A percentile compares a stretch with the other conserved stretches of the same genome.
Evolutionary conservation across 2,888 invertebrate genomes (phyloP).

Genomic region (Hydropsyche betteni): DNA sequence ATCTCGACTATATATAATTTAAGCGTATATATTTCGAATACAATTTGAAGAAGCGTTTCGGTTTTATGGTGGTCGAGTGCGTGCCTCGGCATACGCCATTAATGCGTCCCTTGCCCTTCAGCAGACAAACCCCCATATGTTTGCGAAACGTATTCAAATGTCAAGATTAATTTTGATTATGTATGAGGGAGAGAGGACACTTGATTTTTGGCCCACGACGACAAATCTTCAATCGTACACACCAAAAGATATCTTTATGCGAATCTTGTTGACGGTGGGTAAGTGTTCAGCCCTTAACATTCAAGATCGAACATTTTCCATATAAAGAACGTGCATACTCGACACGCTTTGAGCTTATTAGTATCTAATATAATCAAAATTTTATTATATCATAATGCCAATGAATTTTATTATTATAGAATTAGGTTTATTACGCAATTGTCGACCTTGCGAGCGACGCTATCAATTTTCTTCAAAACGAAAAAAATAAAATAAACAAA

Average conservation of each 20-base stretch:
- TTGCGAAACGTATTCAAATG: conserved; percentile 44
- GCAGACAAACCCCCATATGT: conserved; percentile 25
- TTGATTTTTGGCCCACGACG: conserved; percentile 15
- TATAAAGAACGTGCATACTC: too few relatives aligned
- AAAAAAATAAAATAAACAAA: not conserved
- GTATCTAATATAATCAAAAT: too few relatives aligned
- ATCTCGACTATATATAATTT: too few relatives aligned
- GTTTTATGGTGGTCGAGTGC: conserved; percentile 48
- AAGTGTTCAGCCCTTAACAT: not conserved
- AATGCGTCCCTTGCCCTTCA: conserved; percentile 41
- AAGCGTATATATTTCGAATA: too few relatives aligned
- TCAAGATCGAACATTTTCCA: not conserved
- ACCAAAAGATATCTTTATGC: conserved; percentile 21
- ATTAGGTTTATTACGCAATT: too few relatives aligned
- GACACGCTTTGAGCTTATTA: too few relatives aligned
- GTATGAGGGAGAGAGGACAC: conserved; percentile 29
- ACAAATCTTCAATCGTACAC: conserved; percentile 7
- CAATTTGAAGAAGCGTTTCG: conserved; percentile 1
- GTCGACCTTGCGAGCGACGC: not conserved
- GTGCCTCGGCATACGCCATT: conserved; percentile 48
- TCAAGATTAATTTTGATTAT: conserved; percentile 46
- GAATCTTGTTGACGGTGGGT: not conserved
- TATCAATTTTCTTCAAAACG: conserved; percentile 22
- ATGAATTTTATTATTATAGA: too few relatives aligned
- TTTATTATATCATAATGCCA: too few relatives aligned